These are phyloP conservation scores for Phylloscopus collybita DNA, from an alignment of 2,797 vertebrate species.

Conservation along the genomic window DNA sequence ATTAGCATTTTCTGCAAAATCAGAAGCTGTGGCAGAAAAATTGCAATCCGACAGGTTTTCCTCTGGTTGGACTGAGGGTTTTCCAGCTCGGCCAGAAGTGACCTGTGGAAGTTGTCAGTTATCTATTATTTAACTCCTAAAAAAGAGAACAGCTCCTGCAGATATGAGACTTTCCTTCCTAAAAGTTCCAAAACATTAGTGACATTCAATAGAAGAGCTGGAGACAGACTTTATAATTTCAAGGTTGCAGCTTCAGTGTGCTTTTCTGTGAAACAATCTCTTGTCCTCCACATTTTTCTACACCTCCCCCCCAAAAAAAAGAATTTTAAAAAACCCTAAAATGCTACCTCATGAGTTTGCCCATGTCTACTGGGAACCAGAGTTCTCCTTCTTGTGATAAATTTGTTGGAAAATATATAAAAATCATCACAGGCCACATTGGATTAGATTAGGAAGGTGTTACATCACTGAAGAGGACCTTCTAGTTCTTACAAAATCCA, in stretches of 20 bases:
- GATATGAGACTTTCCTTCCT: not conserved
- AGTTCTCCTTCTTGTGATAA: not conserved
- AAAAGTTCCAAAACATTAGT: not conserved
- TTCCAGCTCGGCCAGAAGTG: not conserved
- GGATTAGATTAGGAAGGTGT: not conserved
- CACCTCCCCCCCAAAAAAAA: too few relatives aligned
- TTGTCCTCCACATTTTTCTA: not conserved
- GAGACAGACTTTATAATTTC: not conserved
- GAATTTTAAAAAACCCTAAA: accelerated
- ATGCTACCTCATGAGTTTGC: not conserved
- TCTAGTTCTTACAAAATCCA: not conserved
- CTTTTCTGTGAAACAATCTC: not conserved
- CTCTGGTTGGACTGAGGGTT: not conserved
- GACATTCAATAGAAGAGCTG: not conserved
- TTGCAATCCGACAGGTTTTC: not conserved
- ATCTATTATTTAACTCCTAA: not conserved
- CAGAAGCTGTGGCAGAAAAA: not conserved
- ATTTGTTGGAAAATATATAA: not conserved
- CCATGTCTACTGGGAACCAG: not conserved
- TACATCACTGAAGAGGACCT: not conserved
- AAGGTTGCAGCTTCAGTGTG: not conserved
- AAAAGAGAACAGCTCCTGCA: not conserved
- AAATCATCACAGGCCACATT: not conserved
- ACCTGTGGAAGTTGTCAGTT: not conserved
- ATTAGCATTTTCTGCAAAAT: not conserved